A percentile compares a stretch with the other conserved stretches of the same genome.
These are phyloP conservation scores for Yponomeuta sedellus DNA, from an alignment of 2,888 invertebrate genomes.

Conservation along the genomic window DNA sequence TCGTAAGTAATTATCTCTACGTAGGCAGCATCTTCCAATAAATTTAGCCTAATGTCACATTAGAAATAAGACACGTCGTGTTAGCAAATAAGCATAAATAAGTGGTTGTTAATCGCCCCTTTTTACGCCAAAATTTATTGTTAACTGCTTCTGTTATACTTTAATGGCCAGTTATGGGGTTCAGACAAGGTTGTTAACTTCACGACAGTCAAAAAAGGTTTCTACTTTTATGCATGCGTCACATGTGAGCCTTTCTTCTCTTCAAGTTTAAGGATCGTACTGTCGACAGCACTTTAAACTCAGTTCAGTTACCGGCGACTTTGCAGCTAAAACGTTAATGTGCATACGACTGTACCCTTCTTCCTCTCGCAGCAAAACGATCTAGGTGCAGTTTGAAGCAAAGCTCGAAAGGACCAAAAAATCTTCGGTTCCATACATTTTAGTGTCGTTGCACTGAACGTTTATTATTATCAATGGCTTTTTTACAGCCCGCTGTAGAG, in stretches of 20 bases:
- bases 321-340: too few relatives aligned
- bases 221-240: not conserved
- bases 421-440: too few relatives aligned
- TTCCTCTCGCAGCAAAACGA: too few relatives aligned
- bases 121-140: constrained; percentile 7
- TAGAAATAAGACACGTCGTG: constrained; percentile 5
- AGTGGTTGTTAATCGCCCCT: not conserved
- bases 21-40: constrained; percentile 4
- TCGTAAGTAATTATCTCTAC: not conserved
- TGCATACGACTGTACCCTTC: too few relatives aligned
- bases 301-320: too few relatives aligned
- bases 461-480: too few relatives aligned
- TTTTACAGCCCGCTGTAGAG: not conserved
- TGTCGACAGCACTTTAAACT: too few relatives aligned
- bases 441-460: too few relatives aligned
- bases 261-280: too few relatives aligned
- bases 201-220: not conserved
- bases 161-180: not conserved
- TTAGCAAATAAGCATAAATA: constrained; percentile 5
- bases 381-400: too few relatives aligned
- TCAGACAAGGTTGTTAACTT: not conserved
- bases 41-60: constrained; percentile 9
- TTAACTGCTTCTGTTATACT: not conserved
- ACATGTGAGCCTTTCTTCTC: too few relatives aligned
- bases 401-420: too few relatives aligned